phyloP scores from a whole-genome alignment of 2,888 invertebrate genomes.

The Neocrepidodera transversa region DNA sequence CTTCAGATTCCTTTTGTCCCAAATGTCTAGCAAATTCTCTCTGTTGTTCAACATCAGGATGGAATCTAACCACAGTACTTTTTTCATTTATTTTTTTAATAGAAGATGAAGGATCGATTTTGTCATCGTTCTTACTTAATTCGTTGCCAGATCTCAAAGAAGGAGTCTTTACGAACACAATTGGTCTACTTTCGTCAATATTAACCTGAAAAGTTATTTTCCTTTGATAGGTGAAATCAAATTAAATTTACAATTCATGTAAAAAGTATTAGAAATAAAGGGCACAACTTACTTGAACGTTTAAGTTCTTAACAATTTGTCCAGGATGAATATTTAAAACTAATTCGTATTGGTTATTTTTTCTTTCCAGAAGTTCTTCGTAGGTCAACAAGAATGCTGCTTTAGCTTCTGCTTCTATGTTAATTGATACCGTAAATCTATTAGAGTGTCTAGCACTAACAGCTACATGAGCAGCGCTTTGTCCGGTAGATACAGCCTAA shows the following conservation, averaged over 20 bases:
- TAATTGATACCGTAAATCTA: too few relatives aligned
- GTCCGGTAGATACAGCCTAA: slow-evolving; percentile 65
- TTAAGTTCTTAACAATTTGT: slow-evolving; percentile 68
- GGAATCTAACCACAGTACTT: slow-evolving; percentile 23
- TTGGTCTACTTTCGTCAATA: slow-evolving; percentile 67
- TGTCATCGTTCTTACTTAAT: slow-evolving; percentile 21
- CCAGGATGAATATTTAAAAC: too few relatives aligned
- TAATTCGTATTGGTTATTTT: too few relatives aligned
- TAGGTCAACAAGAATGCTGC: slow-evolving; percentile 74
- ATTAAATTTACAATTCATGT: too few relatives aligned
- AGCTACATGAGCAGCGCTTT: slow-evolving; percentile 68
- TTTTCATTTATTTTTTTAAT: slow-evolving; percentile 24
- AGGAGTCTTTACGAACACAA: slow-evolving; percentile 58
- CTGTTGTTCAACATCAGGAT: slow-evolving; percentile 17
- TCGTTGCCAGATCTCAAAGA: slow-evolving; percentile 35
- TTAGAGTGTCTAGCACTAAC: too few relatives aligned
- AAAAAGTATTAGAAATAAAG: too few relatives aligned
- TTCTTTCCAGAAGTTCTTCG: too few relatives aligned
- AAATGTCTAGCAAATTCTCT: slow-evolving; percentile 20
- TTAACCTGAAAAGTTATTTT: slow-evolving; percentile 64
- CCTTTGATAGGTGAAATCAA: too few relatives aligned
- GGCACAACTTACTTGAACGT: slow-evolving; percentile 62
- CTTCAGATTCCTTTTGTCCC: too few relatives aligned
- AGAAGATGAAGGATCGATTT: slow-evolving; percentile 19
- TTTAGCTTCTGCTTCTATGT: slow-evolving; percentile 67